Base-by-base conservation (phyloP, 2,888 invertebrate species). In the Eupithecia abbreviata region DNA sequence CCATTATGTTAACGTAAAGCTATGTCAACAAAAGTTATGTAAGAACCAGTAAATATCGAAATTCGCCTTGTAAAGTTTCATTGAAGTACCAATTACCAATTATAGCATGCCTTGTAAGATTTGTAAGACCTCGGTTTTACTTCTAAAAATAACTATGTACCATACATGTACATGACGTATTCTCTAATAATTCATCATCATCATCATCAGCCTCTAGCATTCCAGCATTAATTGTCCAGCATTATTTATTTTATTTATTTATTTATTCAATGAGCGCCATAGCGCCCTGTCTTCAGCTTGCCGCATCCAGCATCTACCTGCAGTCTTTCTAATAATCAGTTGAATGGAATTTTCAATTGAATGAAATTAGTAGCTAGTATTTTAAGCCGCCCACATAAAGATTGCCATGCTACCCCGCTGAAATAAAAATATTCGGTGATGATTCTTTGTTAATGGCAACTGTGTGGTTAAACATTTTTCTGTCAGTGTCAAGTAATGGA, bases 11-110 rank as follows among this genome's bases (percentile, higher is more conserved):
- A 49, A 45, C 15, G 41, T 49, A 4, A 45, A 72, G 18, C 7
- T 45, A 15, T 43, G 13, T 71, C 2, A 12, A 62, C 30, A 62
- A 65, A 65, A n/a, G 58, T 67, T 73, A 55, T 18, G 71, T 71
- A 73, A 77, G 49, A 76, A 77, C 76, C 73, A 68, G 76, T 77
- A 67, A 68, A 67, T 58, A 73, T 71, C 71, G 76, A 76, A 76
- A 76, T 72, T 18, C n/a, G 15, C 58, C 73, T 71, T 71, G 67
- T 49, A 47, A 77, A 68, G 73, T 76, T 76, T 55, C 73, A 67
- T 77, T 74, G 67, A 73, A 77, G 49, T 71, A 67, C 47, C 69
- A 47, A 69, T 49, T 30, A 69, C 12, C 69, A 47, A 69, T 69
- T 69, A 76, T 66, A 71, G 66, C 73, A 73, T 71, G 73, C 76